These are phyloP conservation scores for Passer montanus DNA, from an alignment of 2,113 vertebrate genomes.

Conservation along the genomic window DNA sequence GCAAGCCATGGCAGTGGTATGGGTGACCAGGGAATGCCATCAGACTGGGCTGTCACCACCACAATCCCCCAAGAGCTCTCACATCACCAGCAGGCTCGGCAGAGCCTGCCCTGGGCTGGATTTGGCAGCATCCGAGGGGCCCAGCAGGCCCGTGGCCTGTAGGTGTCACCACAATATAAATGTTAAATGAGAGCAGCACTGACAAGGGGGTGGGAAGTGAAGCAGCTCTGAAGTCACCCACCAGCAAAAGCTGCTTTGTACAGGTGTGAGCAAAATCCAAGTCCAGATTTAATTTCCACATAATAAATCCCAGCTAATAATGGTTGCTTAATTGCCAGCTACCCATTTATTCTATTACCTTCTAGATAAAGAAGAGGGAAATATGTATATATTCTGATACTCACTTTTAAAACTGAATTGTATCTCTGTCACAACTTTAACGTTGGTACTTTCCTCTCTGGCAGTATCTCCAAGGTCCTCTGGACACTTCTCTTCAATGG, in stretches of 20 bases:
- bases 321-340: background rate
- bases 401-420: slow-evolving; percentile 85
- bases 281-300: background rate
- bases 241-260: background rate
- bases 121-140: background rate
- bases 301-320: background rate
- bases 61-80: background rate
- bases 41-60: background rate
- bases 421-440: slow-evolving; percentile 75
- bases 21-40: background rate
- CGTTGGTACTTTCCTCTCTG: slow-evolving; percentile 71
- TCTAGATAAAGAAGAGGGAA: background rate
- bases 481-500: slow-evolving; percentile 75
- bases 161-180: slow-evolving; percentile 69
- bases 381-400: background rate
- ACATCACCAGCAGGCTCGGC: background rate
- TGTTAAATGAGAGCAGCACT: slow-evolving; percentile 22
- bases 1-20: background rate
- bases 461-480: slow-evolving; percentile 65
- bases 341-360: background rate
- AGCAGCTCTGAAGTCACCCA: background rate
- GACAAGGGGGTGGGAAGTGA: background rate
- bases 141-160: slow-evolving; percentile 26
- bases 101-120: background rate
- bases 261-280: background rate